These are phyloP conservation scores for Leptoclinus maculatus DNA, from an alignment of 2,797 vertebrate genomes.

Conservation along the genomic window DNA sequence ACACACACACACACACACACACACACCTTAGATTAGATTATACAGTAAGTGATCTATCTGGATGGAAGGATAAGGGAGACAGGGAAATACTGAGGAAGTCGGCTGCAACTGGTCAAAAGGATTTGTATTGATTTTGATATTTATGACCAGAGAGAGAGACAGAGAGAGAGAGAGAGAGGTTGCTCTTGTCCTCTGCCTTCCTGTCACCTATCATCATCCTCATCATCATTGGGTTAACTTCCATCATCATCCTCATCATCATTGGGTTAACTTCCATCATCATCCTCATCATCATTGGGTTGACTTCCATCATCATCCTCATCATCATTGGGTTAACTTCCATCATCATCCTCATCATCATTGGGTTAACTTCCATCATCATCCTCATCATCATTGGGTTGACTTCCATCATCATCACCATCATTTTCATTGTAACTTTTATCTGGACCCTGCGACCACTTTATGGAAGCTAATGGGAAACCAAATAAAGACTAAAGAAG, in stretches of 20 bases:
- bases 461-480: constrained; percentile 15
- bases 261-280: background rate
- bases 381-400: background rate
- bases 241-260: background rate
- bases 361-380: background rate
- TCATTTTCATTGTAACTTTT: background rate
- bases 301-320: background rate
- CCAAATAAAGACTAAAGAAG: constrained; percentile 5
- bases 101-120: too few relatives aligned
- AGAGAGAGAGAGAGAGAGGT: background rate
- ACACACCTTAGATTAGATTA: too few relatives aligned
- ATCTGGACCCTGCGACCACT: background rate
- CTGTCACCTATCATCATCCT: constrained; percentile 15
- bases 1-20: too few relatives aligned
- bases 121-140: too few relatives aligned
- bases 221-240: background rate
- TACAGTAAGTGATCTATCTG: too few relatives aligned
- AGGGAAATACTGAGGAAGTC: too few relatives aligned
- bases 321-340: background rate
- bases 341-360: background rate
- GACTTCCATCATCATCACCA: background rate
- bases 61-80: too few relatives aligned
- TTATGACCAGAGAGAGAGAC: background rate
- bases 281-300: background rate
- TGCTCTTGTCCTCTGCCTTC: background rate